Percentiles rank a stretch among this genome's conserved stretches.
These are phyloP conservation scores for Lysandra coridon DNA, from an alignment of 2,888 invertebrate species.

Conservation along the genomic window DNA sequence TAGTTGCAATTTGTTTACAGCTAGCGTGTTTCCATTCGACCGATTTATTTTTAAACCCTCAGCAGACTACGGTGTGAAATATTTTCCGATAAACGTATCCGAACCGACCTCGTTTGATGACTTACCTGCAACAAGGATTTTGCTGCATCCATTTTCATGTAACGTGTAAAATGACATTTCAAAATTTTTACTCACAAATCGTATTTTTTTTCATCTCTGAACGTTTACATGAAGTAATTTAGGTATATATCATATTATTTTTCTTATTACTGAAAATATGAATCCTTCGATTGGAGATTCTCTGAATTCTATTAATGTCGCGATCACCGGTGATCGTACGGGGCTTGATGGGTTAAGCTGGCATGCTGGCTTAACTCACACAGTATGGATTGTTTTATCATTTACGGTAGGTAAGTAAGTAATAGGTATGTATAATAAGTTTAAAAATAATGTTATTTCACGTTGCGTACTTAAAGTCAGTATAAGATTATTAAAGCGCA, in stretches of 20 bases:
- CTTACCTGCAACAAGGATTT: not conserved
- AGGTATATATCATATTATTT: too few relatives aligned
- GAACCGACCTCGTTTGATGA: not conserved
- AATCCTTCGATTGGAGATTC: too few relatives aligned
- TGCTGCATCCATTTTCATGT: not conserved
- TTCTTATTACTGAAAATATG: too few relatives aligned
- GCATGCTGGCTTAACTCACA: too few relatives aligned
- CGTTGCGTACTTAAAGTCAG: conserved; percentile 4
- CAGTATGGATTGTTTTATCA: too few relatives aligned
- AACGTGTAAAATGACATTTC: not conserved
- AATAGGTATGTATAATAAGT: too few relatives aligned
- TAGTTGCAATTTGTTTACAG: conserved; percentile 31
- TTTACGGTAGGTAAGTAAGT: too few relatives aligned
- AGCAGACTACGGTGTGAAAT: conserved; percentile 25
- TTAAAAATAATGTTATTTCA: not conserved
- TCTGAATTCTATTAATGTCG: too few relatives aligned
- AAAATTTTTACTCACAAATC: not conserved
- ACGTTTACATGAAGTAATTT: too few relatives aligned
- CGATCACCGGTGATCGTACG: too few relatives aligned
- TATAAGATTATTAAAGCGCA: conserved; percentile 31
- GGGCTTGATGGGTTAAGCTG: too few relatives aligned
- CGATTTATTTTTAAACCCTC: conserved; percentile 29
- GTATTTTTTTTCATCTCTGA: not conserved
- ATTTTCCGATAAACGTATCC: conserved; percentile 23
- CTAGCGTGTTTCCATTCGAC: conserved; percentile 19